Evolutionary conservation across 2,113 vertebrate genomes (phyloP).

Genomic region (Rhodinocichla rosea): DNA sequence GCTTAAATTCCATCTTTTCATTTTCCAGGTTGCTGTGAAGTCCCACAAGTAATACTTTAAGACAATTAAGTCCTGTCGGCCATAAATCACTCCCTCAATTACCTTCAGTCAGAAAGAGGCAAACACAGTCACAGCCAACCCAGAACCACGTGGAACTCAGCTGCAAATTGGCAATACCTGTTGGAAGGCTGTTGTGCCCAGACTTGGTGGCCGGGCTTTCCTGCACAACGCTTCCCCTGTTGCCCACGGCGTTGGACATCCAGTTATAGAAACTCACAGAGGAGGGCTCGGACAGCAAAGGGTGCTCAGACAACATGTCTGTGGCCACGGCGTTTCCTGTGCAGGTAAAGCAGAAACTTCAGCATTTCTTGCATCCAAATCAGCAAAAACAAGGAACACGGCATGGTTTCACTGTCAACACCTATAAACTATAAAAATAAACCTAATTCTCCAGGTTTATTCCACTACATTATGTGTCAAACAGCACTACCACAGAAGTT

Average conservation of each 20-base stretch:
- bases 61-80: not conserved
- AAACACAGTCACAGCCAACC: not conserved
- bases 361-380: not conserved
- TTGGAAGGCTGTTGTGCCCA: slow-evolving; percentile 90
- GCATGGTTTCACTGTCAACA: not conserved
- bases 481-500: not conserved
- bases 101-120: not conserved
- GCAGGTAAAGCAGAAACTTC: not conserved
- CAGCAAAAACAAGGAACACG: not conserved
- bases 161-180: slow-evolving; percentile 75
- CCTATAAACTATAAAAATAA: not conserved
- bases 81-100: not conserved
- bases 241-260: slow-evolving; percentile 98
- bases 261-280: slow-evolving; percentile 99
- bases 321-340: slow-evolving; percentile 84
- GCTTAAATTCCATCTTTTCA: not conserved
- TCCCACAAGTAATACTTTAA: not conserved
- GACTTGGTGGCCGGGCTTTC: slow-evolving; percentile 86
- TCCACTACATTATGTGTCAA: not conserved
- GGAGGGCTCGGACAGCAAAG: slow-evolving; percentile 90
- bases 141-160: not conserved
- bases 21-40: not conserved
- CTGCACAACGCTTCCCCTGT: slow-evolving; percentile 82
- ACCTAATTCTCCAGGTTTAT: not conserved
- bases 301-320: slow-evolving; percentile 93